Percentiles rank a stretch among this genome's conserved stretches.
Evolutionary conservation across 2,797 vertebrate species (phyloP).

Genomic region (Molossus alvarezi): DNA sequence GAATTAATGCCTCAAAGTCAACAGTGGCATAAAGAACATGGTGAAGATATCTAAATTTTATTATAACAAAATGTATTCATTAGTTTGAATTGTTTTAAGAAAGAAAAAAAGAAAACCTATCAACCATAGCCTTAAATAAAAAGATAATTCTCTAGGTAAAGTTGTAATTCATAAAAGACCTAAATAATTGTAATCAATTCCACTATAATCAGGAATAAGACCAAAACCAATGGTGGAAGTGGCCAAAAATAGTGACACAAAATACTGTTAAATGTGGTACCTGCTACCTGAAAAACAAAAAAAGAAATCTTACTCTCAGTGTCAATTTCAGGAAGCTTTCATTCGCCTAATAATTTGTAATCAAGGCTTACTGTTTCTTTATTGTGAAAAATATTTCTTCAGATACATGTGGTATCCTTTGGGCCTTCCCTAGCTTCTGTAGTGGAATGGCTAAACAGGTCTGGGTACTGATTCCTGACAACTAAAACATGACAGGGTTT

Average conservation of each 20-base stretch:
- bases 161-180: not conserved
- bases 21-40: not conserved
- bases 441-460: not conserved
- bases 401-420: not conserved
- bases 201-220: not conserved
- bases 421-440: not conserved
- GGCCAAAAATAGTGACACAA: not conserved
- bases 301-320: not conserved
- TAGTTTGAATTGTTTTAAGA: not conserved
- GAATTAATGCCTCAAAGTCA: constrained; percentile 30
- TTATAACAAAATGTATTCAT: not conserved
- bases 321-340: not conserved
- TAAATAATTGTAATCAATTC: not conserved
- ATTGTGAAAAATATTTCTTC: not conserved
- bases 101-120: not conserved
- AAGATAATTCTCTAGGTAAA: not conserved
- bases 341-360: not conserved
- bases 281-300: not conserved
- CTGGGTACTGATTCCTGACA: not conserved
- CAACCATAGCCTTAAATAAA: not conserved
- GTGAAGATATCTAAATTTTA: not conserved
- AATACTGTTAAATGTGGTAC: not conserved
- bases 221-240: not conserved
- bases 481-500: not conserved
- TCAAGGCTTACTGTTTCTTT: not conserved